Evolutionary conservation across 1,140 invertebrate species (phyloP), one percentile per base, ranked within the genome.

Genomic region (Drosophila littoralis): DNA sequence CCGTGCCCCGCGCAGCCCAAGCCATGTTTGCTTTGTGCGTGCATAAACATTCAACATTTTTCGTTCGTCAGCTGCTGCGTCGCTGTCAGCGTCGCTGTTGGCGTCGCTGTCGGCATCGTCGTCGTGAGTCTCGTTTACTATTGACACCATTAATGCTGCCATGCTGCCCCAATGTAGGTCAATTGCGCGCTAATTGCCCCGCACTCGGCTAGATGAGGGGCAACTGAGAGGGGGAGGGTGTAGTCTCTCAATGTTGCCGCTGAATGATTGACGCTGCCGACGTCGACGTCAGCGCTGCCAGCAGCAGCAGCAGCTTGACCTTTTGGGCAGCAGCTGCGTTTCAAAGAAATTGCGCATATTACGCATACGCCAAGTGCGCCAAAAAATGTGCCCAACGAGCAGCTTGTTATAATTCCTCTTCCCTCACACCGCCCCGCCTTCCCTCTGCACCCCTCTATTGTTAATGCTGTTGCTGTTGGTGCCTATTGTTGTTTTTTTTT

Each of bases 181-280:
- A 89, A 89, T 89, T 89, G 84, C 84, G 84, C 84, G 84, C 84
- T 89, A 89, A 89, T 89, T 89, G 84, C 85, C 84, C 85, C 85
- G 84, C 85, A 90, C 84, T 89, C 77, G 84, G 76, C 51, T 70
- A 58, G 59, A 28, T 42, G 63, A 6, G n/a, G n/a, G 57, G 45
- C 57, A 50, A 17, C 17, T 17, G 63, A 57, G 68, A 13, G 28
- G 17, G 55, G 12, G 42, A 10, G 8, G 15, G 45, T 6, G 33
- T 54, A 38, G 63, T 57, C 70, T 59, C 77, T 89, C 79, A 89
- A 88, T 82, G 83, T 67, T 81, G 82, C 64, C 46, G 67, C 66
- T 52, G 61, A 54, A 43, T 82, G 66, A 79, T 77, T 65, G 70
- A 64, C 15, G 67, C 66, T 22, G 22, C 2, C 22, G 22, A 22